Evolutionary conservation across 2,797 vertebrate genomes (phyloP).

Genomic region (Aquila chrysaetos): DNA sequence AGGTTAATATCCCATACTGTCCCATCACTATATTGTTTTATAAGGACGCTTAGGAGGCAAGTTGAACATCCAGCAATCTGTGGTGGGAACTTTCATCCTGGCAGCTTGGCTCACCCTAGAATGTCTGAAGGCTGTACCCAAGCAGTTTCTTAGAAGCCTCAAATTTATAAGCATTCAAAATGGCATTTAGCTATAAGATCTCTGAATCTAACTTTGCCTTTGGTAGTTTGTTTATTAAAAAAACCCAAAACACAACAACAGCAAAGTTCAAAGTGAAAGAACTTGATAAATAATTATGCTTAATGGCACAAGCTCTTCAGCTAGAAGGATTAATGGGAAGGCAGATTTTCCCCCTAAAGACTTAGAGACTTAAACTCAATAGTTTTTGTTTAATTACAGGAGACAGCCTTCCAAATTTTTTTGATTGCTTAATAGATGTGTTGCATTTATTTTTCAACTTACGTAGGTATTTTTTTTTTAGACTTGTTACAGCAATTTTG

Average conservation of each 20-base stretch:
- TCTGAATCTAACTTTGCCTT: background rate
- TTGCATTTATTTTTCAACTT: background rate
- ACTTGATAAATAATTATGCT: background rate
- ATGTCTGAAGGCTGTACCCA: background rate
- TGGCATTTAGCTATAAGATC: background rate
- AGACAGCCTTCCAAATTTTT: background rate
- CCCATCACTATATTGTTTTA: background rate
- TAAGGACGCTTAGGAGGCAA: background rate
- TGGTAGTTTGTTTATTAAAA: background rate
- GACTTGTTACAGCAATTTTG: background rate
- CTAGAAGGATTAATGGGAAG: background rate
- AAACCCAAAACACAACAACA: background rate
- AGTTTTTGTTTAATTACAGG: background rate
- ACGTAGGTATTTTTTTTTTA: accelerated
- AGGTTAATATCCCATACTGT: background rate
- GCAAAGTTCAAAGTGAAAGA: background rate
- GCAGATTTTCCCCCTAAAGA: background rate
- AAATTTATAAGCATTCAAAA: background rate
- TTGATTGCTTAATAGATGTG: background rate
- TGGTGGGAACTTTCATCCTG: background rate
- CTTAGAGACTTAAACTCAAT: background rate
- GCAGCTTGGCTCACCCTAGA: background rate
- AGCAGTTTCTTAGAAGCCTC: background rate
- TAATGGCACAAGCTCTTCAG: background rate
- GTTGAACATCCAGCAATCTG: background rate